Base-by-base conservation (phyloP, 2,113 vertebrate species). In the Aptenodytes patagonicus region DNA sequence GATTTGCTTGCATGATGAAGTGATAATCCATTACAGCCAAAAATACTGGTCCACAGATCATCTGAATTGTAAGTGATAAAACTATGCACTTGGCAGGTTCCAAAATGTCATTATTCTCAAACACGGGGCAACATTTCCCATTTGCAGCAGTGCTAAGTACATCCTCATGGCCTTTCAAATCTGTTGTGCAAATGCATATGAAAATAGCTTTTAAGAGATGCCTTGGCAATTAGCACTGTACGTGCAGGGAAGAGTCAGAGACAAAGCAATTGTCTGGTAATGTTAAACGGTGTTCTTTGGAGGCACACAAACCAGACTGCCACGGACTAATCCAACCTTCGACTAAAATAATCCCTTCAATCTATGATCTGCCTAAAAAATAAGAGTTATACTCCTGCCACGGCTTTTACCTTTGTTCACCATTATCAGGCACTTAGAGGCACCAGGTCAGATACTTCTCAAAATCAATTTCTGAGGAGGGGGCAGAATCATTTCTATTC, bases 121-220 rank as follows among this genome's bases (percentile, higher is more conserved):
- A 5, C 40, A 2, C 2, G 2, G 87, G 81, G 51, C 20, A 3
- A 1, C 70, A 3, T 31, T 61, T 34, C 82, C 71, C 46, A 0
- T n/a, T 16, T 8, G 40, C 78, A 44, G 85, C 70, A 9, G 88
- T 0, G 6, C 85, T 13, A 8, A 61, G 84, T 4, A 7, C 90
- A 18, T 13, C 88, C 76, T 55, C 21, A 3, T 2, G 19, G 88
- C 85, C 78, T 60, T 55, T 42, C 65, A 14, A 31, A 20, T n/a
- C 92, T 4, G 84, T 3, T 22, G 34, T 26, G 83, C 44, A 6
- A 89, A 42, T 1, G 17, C 36, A 4, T 13, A 7, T 2, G 77
- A 40, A 78, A 91, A 73, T 1, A 8, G 58, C 86, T 62, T 36
- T 73, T 1, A 38, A 26, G 88, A 65, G 91, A 16, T 14, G 83